These are phyloP conservation scores for Oncorhynchus mykiss DNA, from an alignment of 2,113 vertebrate species.

Conservation along the genomic window DNA sequence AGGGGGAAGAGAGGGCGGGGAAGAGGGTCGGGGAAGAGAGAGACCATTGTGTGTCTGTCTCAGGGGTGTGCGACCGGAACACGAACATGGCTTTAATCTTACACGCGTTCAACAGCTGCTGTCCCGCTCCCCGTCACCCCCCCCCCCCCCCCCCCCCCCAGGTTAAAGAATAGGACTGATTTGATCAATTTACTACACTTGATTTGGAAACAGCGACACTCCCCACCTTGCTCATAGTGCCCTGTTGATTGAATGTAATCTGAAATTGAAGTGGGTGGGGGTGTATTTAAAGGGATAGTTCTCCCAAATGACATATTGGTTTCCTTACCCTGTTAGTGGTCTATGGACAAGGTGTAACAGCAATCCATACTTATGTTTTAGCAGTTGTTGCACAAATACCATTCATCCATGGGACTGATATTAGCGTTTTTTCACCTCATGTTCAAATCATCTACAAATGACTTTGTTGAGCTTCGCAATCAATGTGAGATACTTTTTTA, in stretches of 20 bases:
- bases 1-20: constrained; percentile 15
- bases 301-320: too few species aligned
- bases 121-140: constrained; percentile 48
- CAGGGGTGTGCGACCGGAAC: constrained; percentile 57
- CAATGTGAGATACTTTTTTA: too few species aligned
- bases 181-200: constrained; percentile 66
- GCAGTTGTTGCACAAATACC: too few species aligned
- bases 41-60: constrained; percentile 70
- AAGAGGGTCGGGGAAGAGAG: constrained; percentile 40
- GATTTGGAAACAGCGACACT: constrained; percentile 62
- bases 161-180: constrained; percentile 57
- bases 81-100: constrained; percentile 64
- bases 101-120: constrained; percentile 67
- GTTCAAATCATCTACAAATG: too few species aligned
- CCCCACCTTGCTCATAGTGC: constrained; percentile 28
- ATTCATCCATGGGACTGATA: not conserved
- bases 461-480: too few species aligned
- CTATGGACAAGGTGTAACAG: too few species aligned
- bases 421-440: too few species aligned
- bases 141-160: constrained; percentile 53
- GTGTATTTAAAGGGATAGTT: not conserved
- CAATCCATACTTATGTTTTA: too few species aligned
- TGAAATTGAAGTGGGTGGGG: not conserved
- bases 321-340: too few species aligned
- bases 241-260: constrained; percentile 34